These are phyloP conservation scores for Myiopsitta monachus DNA, from an alignment of 2,113 vertebrate genomes.

Conservation along the genomic window DNA sequence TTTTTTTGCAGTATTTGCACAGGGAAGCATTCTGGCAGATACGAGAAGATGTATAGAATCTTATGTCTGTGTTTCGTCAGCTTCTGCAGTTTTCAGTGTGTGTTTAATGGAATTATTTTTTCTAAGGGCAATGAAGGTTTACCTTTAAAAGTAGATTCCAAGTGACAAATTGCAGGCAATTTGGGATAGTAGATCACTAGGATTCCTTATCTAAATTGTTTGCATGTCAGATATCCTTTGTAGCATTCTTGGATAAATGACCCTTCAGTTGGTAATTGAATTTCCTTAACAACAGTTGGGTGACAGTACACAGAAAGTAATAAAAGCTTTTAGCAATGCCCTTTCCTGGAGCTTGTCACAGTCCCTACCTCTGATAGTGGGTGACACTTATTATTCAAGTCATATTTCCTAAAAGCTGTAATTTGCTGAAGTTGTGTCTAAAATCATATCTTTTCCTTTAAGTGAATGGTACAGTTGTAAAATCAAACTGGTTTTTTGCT, in stretches of 20 bases:
- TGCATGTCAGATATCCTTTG: constrained; percentile 57
- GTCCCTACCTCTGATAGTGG: constrained; percentile 45
- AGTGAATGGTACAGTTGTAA: not conserved
- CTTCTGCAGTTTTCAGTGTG: not conserved
- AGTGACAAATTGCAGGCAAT: constrained; percentile 12
- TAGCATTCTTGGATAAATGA: constrained; percentile 69
- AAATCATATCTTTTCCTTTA: not conserved
- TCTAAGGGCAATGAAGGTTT: not conserved
- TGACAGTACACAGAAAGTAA: constrained; percentile 71
- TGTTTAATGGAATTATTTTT: not conserved
- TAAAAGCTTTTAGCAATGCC: constrained; percentile 59
- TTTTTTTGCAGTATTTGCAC: not conserved
- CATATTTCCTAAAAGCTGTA: constrained; percentile 55
- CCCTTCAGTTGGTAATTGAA: constrained; percentile 67
- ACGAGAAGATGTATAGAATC: not conserved
- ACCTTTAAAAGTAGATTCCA: not conserved
- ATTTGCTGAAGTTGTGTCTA: constrained; percentile 11
- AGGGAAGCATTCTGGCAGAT: not conserved
- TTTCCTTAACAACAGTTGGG: constrained; percentile 72
- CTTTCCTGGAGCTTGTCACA: constrained; percentile 72
- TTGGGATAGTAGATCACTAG: constrained; percentile 3
- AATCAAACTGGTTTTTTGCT: not conserved
- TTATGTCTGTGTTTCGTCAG: not conserved
- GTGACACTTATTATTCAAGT: constrained; percentile 69
- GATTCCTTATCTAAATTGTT: constrained; percentile 73